Evolutionary conservation across 2,797 vertebrate species (phyloP).

Genomic region (Selene dorsalis): DNA sequence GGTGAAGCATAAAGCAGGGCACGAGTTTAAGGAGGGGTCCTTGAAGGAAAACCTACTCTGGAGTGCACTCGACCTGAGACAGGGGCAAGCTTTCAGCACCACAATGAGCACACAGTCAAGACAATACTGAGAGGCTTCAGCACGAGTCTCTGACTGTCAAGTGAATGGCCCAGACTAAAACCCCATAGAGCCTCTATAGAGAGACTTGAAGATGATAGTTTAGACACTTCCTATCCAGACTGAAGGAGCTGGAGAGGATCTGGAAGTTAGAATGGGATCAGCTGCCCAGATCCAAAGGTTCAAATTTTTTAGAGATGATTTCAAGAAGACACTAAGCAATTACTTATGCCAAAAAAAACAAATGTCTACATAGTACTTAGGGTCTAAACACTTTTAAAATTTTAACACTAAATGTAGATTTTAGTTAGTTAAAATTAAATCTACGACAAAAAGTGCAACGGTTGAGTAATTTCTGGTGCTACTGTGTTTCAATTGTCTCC

Average conservation of each 20-base stretch:
- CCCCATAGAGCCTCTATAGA: not conserved
- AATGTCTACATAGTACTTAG: no score
- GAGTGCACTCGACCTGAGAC: not conserved
- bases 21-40: not conserved
- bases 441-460: not conserved
- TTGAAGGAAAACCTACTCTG: not conserved
- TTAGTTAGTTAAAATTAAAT: not conserved
- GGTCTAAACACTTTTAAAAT: not conserved
- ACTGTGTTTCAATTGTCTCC: slow-evolving; percentile 11
- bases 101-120: not conserved
- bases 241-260: not conserved
- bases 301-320: not conserved
- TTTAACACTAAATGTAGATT: no score
- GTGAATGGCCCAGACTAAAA: not conserved
- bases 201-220: not conserved
- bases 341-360: not conserved
- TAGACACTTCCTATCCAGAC: not conserved
- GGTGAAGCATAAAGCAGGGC: not conserved
- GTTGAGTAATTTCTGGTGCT: not conserved
- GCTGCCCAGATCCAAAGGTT: not conserved
- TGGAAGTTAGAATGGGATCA: not conserved
- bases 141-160: not conserved
- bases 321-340: no score
- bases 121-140: not conserved
- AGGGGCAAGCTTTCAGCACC: not conserved